These are phyloP conservation scores for Felis catus DNA, from an alignment of 2,113 vertebrate genomes.

Conservation along the genomic window F.catus_Fca126_mat1.0 CM031415.1:113341001-113341500, in stretches of 20 bases:
- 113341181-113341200: neutral
- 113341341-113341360: neutral
- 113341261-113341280: neutral
- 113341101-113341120: slow-evolving; percentile 19
- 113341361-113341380: neutral
- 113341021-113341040: neutral
- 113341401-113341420: neutral
- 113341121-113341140: neutral
- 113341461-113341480: slow-evolving; percentile 83
- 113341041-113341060: neutral
- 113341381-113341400: neutral
- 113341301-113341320: neutral
- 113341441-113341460: slow-evolving; percentile 86
- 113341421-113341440: neutral
- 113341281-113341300: neutral
- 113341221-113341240: slow-evolving; percentile 10
- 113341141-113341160: neutral
- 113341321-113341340: neutral
- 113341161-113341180: neutral
- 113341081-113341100: slow-evolving; percentile 5
- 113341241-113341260: neutral
- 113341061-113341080: neutral
- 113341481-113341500: slow-evolving; percentile 91
- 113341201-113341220: slow-evolving; percentile 23
- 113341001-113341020: neutral